Evolutionary conservation across 2,888 invertebrate species (phyloP).

Genomic region (Eulithis testata): DNA sequence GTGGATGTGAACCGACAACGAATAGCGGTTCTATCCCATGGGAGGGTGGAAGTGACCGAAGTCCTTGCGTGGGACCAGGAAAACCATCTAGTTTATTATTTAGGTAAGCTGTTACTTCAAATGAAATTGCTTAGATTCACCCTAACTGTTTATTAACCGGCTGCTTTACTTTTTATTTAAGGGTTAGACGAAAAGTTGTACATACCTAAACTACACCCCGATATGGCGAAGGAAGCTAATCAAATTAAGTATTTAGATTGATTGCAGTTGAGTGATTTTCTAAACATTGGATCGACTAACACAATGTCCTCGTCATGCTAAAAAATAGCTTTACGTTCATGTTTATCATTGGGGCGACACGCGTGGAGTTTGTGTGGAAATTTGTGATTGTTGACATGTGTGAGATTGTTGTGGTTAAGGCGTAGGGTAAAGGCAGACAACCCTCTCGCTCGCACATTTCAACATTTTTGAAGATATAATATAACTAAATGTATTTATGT

Average conservation of each 20-base stretch:
- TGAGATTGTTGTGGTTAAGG: slow-evolving; percentile 24
- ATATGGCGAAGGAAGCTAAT: slow-evolving; percentile 73
- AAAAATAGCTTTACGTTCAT: slow-evolving; percentile 43
- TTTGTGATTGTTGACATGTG: slow-evolving; percentile 39
- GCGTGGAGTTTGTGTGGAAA: slow-evolving; percentile 42
- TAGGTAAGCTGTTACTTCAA: slow-evolving; percentile 66
- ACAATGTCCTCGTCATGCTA: slow-evolving; percentile 47
- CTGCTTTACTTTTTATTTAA: slow-evolving; percentile 60
- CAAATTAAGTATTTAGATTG: slow-evolving; percentile 80
- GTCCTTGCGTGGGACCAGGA: slow-evolving; percentile 94
- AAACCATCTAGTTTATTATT: slow-evolving; percentile 91
- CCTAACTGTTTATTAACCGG: slow-evolving; percentile 33
- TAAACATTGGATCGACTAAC: slow-evolving; percentile 42
- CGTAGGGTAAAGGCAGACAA: too few species aligned
- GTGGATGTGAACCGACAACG: slow-evolving; percentile 92
- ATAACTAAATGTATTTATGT: too few species aligned
- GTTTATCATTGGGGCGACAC: slow-evolving; percentile 37
- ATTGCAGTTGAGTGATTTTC: slow-evolving; percentile 71
- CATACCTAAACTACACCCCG: slow-evolving; percentile 72
- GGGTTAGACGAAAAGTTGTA: slow-evolving; percentile 70
- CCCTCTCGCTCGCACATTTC: too few species aligned
- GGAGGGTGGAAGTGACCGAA: slow-evolving; percentile 92
- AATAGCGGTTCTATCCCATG: slow-evolving; percentile 93
- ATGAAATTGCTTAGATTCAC: neutral
- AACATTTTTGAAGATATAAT: too few species aligned